Base-by-base conservation (phyloP, 2,113 vertebrate genomes). In the Phylloscopus trochilus region DNA sequence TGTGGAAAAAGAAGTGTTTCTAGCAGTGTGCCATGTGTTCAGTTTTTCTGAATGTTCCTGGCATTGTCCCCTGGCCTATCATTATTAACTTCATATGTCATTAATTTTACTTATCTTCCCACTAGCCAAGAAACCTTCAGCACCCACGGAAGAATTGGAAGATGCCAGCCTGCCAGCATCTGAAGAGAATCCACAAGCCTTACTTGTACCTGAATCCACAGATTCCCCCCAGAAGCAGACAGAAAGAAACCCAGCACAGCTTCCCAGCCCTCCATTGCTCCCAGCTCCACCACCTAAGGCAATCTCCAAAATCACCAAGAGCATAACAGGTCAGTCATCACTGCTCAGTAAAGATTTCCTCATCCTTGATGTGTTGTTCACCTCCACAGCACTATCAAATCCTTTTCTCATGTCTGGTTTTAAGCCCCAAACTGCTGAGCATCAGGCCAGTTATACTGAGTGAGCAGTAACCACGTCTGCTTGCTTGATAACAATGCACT, bases 101-200 rank as follows among this genome's bases (percentile, higher is more conserved):
- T 91, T 86, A 97, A 93, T 68, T 77, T 87, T 82, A 39, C 87
- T 97, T 66, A 56, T 96, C 68, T 92, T 97, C 72, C 82, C 83
- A 55, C 64, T 90, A 98, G 98, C 97, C 96, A 97, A 97, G 95
- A 96, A 96, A 86, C 92, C 97, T 22, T 95, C 97, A 74, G 88
- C 90, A 26, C 82, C 97, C 90, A 92, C 87, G 9, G 96, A 95
- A 55, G 97, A 97, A 58, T 49, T 85, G 55, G 93, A 97, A 51
- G 97, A 97, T 7, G 80, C 93, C 77, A 47, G 92, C 94, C 92
- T 94, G 85, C 77, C 96, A 68, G 37, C 93, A 83, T 62, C 95
- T 12, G 97, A 97, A 15, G 97, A 97, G 89, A 96, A 94, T 94
- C 89, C 98, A 92, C 97, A 98, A 97, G 98, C 98, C 98, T 98